phyloP scores from a whole-genome alignment of 2,113 vertebrate species.

The Anseranas semipalmata region DNA sequence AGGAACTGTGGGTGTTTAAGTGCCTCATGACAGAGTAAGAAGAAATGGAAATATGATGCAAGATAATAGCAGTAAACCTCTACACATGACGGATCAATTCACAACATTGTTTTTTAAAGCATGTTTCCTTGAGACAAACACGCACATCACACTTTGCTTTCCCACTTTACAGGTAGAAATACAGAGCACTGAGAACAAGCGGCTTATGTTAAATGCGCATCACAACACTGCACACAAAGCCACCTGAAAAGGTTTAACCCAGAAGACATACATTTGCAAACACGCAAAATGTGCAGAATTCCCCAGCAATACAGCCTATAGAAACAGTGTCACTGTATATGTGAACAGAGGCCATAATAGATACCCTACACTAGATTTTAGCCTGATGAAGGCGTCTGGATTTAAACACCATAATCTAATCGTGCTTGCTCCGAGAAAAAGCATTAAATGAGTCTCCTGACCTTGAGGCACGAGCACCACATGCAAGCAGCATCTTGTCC shows the following conservation, averaged over 20 bases:
- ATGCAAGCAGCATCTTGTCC: background rate
- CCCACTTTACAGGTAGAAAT: background rate
- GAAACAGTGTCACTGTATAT: fast-evolving
- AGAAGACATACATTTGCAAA: too few relatives aligned
- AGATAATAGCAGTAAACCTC: background rate
- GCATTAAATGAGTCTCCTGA: background rate
- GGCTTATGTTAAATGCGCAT: background rate
- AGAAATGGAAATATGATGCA: fast-evolving
- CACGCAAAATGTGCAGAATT: too few relatives aligned
- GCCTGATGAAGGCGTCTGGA: background rate
- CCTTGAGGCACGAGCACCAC: background rate
- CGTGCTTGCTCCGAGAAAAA: background rate
- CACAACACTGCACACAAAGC: background rate
- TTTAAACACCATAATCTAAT: background rate
- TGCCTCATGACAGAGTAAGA: background rate
- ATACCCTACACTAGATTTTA: fast-evolving
- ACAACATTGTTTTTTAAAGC: background rate
- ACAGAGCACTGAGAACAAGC: background rate
- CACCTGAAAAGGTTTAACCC: background rate
- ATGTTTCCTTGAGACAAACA: background rate
- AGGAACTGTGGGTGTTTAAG: background rate
- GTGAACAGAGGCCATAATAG: background rate
- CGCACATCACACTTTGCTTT: background rate
- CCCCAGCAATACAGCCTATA: fast-evolving
- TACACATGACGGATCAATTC: fast-evolving